Conservation (phyloP, 2,797 vertebrate species). For the Chelon labrosus region DNA sequence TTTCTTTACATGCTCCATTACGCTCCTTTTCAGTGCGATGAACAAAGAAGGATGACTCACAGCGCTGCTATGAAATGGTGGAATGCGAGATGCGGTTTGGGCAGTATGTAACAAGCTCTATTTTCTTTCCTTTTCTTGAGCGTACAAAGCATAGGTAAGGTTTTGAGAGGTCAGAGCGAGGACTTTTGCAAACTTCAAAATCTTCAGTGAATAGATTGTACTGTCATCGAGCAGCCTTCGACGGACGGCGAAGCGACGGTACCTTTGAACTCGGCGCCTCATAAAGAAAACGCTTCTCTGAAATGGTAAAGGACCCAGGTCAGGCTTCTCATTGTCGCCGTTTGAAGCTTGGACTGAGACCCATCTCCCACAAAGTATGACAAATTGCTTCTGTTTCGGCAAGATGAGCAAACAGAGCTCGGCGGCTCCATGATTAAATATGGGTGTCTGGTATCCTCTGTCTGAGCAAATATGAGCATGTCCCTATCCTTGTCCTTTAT, state of each 20-base stretch:
- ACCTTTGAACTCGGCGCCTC: constrained; percentile 67
- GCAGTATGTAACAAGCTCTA: constrained; percentile 9
- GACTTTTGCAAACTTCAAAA: constrained; percentile 46
- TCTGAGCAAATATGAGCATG: constrained; percentile 61
- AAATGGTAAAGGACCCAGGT: constrained; percentile 53
- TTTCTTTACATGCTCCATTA: constrained; percentile 45
- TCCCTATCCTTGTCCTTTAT: constrained; percentile 42
- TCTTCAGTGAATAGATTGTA: constrained; percentile 54
- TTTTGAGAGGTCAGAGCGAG: constrained; percentile 41
- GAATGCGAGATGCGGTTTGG: constrained; percentile 3
- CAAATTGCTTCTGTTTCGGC: constrained; percentile 62
- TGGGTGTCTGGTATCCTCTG: constrained; percentile 39
- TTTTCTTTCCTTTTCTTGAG: not conserved
- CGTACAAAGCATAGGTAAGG: constrained; percentile 4
- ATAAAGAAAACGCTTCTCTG: constrained; percentile 40
- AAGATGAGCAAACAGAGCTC: constrained; percentile 51
- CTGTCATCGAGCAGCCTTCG: constrained; percentile 56
- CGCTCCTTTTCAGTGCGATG: constrained; percentile 19
- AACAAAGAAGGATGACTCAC: constrained; percentile 49
- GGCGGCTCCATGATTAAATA: constrained; percentile 55
- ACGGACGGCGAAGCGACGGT: constrained; percentile 15
- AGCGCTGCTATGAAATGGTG: constrained; percentile 1
- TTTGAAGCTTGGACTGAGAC: constrained; percentile 58
- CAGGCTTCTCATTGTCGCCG: constrained; percentile 64
- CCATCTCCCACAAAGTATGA: constrained; percentile 66